Conservation (phyloP, 2,888 invertebrate genomes). For the Clivina fossor region DNA sequence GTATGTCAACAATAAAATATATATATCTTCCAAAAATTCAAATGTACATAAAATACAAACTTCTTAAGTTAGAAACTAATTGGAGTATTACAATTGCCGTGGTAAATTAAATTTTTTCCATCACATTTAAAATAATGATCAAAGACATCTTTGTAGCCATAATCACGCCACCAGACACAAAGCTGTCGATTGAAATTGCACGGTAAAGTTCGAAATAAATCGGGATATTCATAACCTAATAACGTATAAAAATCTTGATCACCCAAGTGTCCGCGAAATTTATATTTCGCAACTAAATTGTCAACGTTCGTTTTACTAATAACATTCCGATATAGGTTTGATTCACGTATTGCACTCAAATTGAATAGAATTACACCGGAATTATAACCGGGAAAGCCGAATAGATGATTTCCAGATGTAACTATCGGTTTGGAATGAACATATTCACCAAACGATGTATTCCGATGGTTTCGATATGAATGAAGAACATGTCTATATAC, state of each 20-base stretch:
- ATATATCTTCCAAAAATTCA: no score
- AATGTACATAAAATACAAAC: no score
- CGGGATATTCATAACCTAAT: slow-evolving; percentile 67
- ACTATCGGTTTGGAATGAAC: slow-evolving; percentile 49
- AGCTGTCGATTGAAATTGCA: slow-evolving; percentile 82
- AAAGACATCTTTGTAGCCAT: slow-evolving; percentile 73
- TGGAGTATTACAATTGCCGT: slow-evolving; percentile 75
- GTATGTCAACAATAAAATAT: no score
- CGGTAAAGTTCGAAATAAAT: slow-evolving; percentile 70
- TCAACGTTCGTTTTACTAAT: slow-evolving; percentile 58
- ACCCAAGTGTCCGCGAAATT: slow-evolving; percentile 73
- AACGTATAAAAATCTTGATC: slow-evolving; percentile 83
- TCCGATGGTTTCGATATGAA: slow-evolving; percentile 63
- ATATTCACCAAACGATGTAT: slow-evolving; percentile 58
- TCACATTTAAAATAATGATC: slow-evolving; percentile 70
- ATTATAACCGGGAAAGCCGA: slow-evolving; percentile 75
- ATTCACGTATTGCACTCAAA: slow-evolving; percentile 66
- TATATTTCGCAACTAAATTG: slow-evolving; percentile 62
- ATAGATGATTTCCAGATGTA: slow-evolving; percentile 44
- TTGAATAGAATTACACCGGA: slow-evolving; percentile 76
- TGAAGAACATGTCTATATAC: slow-evolving; percentile 77
- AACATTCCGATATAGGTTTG: slow-evolving; percentile 61
- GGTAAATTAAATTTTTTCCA: slow-evolving; percentile 66
- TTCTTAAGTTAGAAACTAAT: slow-evolving; percentile 56
- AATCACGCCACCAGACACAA: slow-evolving; percentile 79